phyloP scores from a whole-genome alignment of 1,140 invertebrate genomes.

The Drosophila littoralis region DNA sequence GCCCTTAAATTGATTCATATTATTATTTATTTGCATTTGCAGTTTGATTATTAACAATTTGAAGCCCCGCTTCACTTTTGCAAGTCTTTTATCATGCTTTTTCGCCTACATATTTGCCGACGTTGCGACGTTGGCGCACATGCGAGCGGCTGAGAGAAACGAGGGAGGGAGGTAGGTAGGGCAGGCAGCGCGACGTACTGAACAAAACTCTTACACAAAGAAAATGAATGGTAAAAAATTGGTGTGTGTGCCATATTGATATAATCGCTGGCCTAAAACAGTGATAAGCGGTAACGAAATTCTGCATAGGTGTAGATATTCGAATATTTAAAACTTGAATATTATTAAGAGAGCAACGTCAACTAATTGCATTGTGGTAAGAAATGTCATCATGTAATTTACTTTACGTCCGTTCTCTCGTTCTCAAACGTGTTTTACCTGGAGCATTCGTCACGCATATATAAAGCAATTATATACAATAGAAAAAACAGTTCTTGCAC shows the following conservation, averaged over 20 bases:
- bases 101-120: constrained; percentile 51
- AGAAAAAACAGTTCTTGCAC: constrained; percentile 28
- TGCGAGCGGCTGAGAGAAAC: constrained; percentile 10
- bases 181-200: not conserved
- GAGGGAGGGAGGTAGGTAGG: no score
- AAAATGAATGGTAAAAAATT: constrained; percentile 17
- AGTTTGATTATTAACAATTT: not conserved
- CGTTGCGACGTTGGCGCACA: constrained; percentile 54
- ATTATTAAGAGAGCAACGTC: constrained; percentile 27
- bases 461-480: constrained; percentile 56
- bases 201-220: constrained; percentile 23
- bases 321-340: not conserved
- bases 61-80: constrained; percentile 1
- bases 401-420: constrained; percentile 29
- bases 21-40: constrained; percentile 1
- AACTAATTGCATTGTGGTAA: constrained; percentile 39
- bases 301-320: not conserved
- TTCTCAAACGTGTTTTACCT: constrained; percentile 51
- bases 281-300: no score
- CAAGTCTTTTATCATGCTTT: constrained; percentile 17
- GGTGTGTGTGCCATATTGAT: not conserved
- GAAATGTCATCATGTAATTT: constrained; percentile 70
- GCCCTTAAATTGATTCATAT: not conserved
- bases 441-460: constrained; percentile 40
- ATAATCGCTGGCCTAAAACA: not conserved